Base-by-base conservation (phyloP, 92 coral and sea anemone species). In the Zoanthus gigantus region DNA sequence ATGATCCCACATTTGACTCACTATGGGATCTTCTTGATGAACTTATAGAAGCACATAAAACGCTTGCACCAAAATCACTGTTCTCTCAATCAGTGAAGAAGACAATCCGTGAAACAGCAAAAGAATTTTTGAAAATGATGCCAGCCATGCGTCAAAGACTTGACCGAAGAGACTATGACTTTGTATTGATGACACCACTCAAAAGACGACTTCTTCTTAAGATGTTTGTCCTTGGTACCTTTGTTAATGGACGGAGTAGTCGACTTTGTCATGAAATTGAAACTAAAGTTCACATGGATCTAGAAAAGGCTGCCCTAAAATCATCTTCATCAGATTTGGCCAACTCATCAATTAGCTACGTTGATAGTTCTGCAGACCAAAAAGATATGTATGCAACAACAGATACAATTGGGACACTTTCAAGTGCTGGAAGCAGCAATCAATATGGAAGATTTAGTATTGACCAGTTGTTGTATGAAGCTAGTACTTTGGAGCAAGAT, bases 1-100 rank as follows among this genome's bases (percentile, higher is more conserved):
- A 93, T 3, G 94, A 97, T 86, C 98, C 98, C 88, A 97, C 98
- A 37, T 97, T 97, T 91, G 98, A 97, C 46, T 95, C 99, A 0
- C 91, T 97, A 11, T 97, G 99, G 99, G 99, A 97, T 81, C 91
- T 97, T 67, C 98, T 97, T 71, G 99, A 97, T 88, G 99, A 97
- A 84, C 92, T 97, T 48, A 97, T 97, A 76, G 99, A 97, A 85
- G 99, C 99, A 30, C 99, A 97, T 76, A 91, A 90, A 88, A 94
- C 92, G 52, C 83, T 97, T 61, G 89, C 94, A 57, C 94, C 98
- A 15, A 89, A 88, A 14, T 97, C 99, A 7, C 83, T 97, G 84
- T 97, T 97, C 79, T 90, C 99, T 2, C 94, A 90, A 61, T 95
- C 99, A 6, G 93, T 84, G 67, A 97, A 97, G 92, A 95, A 91